Percentiles rank a stretch among this genome's conserved stretches.
Evolutionary conservation across 2,797 vertebrate species (phyloP).

Genomic region (Alexandromys oeconomus): DNA sequence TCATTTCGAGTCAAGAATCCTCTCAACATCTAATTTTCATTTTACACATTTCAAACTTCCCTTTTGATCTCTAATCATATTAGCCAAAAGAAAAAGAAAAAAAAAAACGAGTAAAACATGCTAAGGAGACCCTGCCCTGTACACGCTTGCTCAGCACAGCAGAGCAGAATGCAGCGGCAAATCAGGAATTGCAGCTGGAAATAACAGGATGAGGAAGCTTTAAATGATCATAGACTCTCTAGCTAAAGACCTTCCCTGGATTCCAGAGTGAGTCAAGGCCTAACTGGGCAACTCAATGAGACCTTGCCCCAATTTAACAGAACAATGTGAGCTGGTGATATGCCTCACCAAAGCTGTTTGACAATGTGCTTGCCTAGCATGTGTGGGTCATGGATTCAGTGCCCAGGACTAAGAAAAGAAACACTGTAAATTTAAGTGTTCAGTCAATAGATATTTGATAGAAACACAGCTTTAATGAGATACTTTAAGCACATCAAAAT

Average conservation of each 20-base stretch:
- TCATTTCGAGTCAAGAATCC: slow-evolving; percentile 9
- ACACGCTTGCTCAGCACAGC: not conserved
- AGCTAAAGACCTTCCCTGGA: not conserved
- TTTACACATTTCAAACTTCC: not conserved
- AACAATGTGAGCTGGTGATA: not conserved
- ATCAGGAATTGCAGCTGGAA: not conserved
- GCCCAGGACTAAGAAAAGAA: not conserved
- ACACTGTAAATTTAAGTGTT: not conserved
- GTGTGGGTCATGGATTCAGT: not conserved
- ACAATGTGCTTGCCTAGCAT: not conserved
- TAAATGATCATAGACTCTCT: not conserved
- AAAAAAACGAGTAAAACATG: too few species aligned
- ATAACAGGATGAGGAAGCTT: not conserved
- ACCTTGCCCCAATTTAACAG: not conserved
- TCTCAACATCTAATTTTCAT: not conserved
- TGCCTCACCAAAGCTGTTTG: too few species aligned
- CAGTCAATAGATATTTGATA: not conserved
- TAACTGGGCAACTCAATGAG: too few species aligned
- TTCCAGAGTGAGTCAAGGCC: not conserved
- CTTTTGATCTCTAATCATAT: not conserved
- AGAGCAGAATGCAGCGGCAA: not conserved
- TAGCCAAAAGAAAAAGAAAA: not conserved
- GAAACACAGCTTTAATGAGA: not conserved
- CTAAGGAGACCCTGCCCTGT: not conserved
- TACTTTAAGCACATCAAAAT: not conserved